Evolutionary conservation across 35 echinoderm and acorn worm species (phyloP), one percentile per base, ranked within the genome.

Genomic region (Patiria miniata): DNA sequence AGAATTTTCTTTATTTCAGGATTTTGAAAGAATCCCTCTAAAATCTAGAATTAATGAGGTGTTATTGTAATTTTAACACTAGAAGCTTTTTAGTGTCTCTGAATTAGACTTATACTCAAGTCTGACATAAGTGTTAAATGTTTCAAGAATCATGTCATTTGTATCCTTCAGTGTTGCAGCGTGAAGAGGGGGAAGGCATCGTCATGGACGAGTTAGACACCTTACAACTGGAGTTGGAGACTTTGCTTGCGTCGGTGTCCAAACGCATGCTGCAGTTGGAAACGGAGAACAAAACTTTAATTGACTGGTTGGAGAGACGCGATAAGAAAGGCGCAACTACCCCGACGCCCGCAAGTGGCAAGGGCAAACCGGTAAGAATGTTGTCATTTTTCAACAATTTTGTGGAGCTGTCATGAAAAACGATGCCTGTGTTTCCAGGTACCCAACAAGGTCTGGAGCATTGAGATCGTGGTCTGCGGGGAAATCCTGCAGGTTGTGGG

Each of bases 171-270:
- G 90, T 93, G 39, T 80, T 97, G 9, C 51, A 87, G 52, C 52
- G 78, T 39, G 89, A 90, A 22, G 79, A 83, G 40, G 91, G 90
- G 34, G 89, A 97, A 60, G 94, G 92, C 15, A 87, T 83, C 51
- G 78, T 93, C 26, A 93, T 87, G 28, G 95, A 97, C n/a, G 91
- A 97, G 60, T 83, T 97, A 15, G 95, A 97, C 81, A 61, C 89
- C 2, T 58, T 97, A n/a, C 95, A 97, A 82, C 51, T 97, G 54
- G 95, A 97, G 77, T 61, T 97, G 16, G 95, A 97, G 68, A 93
- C 88, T 5, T 78, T 97, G 38, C 61, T 97, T 54, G 87, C 91
- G 5, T 81, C 95, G 36, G 89, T 93, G 4, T 80, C 85, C 39
- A 83, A 86, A 18, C 85, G 95, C 14, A 94, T 97, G 85, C 84